Evolutionary conservation across 2,113 vertebrate species (phyloP), one percentile per base, ranked within the genome.

Genomic region (Lampris incognitus): DNA sequence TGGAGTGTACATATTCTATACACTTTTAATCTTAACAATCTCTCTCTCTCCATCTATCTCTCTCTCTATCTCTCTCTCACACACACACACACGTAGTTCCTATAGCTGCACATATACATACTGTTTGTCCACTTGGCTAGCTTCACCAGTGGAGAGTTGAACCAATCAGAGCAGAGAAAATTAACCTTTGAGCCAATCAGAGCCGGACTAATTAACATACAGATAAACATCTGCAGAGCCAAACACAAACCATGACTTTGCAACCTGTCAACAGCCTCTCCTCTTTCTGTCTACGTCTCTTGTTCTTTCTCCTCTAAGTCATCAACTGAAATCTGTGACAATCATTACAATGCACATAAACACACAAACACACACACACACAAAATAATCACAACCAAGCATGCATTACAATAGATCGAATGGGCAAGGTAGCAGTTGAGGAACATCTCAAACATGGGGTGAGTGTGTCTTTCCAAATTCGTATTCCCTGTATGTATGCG

Each of bases 141-240:
- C 56, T 69, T 74, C 85, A 70, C 70, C 66, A 54, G 36, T 87
- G 76, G 71, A 49, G 46, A 76, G 81, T 50, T 52, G 56, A 85
- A 81, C 54, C 62, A 85, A 65, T 84, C 76, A 56, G 59, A 88
- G 82, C 70, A 65, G 61, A 79, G 79, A 50, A 81, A 84, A 90
- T 81, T 52, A 85, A 70, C 77, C 79, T 71, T 74, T 66, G 81
- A 87, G 68, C 72, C 64, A 69, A 83, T 83, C 76, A 72, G 37
- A 79, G 68, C 57, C 56, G 55, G 9, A 78, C 76, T 61, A 78
- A 88, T 86, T 77, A 79, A 80, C 81, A 86, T 13, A 77, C 42
- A 79, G 44, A 76, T 57, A 82, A 77, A 82, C 84, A 83, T 85
- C 74, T 89, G 86, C 52, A 66, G 59, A 70, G 49, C 80, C 66